Percentiles rank a stretch among this genome's conserved stretches.
phyloP scores from a whole-genome alignment of 2,888 invertebrate species.

The Hydrotaea cyrtoneurina region DNA sequence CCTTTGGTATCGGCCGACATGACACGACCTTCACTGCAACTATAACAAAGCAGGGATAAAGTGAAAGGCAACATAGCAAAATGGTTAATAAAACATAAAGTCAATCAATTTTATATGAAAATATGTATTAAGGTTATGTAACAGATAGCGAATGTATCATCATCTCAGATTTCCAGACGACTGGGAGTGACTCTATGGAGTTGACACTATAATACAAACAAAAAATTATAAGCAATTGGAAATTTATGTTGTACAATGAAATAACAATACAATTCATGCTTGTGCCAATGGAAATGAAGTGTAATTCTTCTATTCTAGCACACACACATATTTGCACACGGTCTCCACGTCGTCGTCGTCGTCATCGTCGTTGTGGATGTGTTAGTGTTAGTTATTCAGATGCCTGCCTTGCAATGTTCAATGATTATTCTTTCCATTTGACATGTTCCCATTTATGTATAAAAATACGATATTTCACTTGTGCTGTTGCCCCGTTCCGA shows the following conservation, averaged over 20 bases:
- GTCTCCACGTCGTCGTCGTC: neutral
- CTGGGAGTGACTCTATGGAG: too few species aligned
- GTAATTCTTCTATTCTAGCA: neutral
- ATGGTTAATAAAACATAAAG: constrained; percentile 21
- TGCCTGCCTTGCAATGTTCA: constrained; percentile 2
- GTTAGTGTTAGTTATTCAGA: neutral
- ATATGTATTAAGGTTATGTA: neutral
- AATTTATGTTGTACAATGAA: neutral
- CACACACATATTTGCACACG: too few species aligned
- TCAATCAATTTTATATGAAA: neutral
- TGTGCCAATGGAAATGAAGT: neutral
- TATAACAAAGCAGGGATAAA: constrained; percentile 75
- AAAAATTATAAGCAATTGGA: neutral
- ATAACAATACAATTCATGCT: neutral
- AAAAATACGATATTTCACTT: constrained; percentile 41
- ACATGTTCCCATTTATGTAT: constrained; percentile 47
- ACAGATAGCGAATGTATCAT: too few species aligned
- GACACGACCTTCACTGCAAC: constrained; percentile 96
- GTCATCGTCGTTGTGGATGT: neutral
- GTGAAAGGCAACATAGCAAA: neutral
- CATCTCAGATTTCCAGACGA: too few species aligned
- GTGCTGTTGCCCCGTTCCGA: neutral
- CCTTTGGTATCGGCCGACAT: constrained; percentile 94
- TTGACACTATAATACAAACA: neutral
- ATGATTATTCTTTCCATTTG: constrained; percentile 46